Evolutionary conservation across 2,113 vertebrate genomes (phyloP).

Genomic region (Myrmecobius fasciatus): DNA sequence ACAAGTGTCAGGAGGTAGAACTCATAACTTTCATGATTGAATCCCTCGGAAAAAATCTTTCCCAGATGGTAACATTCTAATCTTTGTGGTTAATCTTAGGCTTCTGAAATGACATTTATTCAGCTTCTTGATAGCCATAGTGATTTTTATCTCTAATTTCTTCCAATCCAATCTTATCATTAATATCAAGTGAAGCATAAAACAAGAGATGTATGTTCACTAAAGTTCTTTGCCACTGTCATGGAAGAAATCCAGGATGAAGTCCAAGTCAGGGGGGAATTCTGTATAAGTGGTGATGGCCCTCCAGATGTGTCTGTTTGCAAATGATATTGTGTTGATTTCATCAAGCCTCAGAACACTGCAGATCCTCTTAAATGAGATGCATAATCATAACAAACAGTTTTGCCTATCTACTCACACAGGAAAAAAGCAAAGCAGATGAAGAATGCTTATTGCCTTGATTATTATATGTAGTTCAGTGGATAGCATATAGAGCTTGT

Average conservation of each 20-base stretch:
- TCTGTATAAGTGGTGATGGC: not conserved
- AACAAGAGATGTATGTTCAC: not conserved
- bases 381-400: not conserved
- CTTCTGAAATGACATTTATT: slow-evolving; percentile 9
- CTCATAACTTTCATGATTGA: slow-evolving; percentile 10
- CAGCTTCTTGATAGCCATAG: not conserved
- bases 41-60: slow-evolving; percentile 1
- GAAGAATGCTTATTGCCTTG: not conserved
- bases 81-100: not conserved
- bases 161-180: slow-evolving; percentile 2
- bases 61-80: not conserved
- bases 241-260: not conserved
- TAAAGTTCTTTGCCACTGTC: not conserved
- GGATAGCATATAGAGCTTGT: not conserved
- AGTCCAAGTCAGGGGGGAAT: not conserved
- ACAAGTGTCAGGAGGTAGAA: not conserved
- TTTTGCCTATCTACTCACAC: not conserved
- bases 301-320: not conserved
- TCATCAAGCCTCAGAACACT: not conserved
- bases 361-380: not conserved
- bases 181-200: not conserved
- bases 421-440: slow-evolving; percentile 5
- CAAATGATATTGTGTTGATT: not conserved
- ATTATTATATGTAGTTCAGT: not conserved
- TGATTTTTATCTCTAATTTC: not conserved